Base-by-base conservation (phyloP, 2,113 vertebrate genomes). In the Orycteropus afer region DNA sequence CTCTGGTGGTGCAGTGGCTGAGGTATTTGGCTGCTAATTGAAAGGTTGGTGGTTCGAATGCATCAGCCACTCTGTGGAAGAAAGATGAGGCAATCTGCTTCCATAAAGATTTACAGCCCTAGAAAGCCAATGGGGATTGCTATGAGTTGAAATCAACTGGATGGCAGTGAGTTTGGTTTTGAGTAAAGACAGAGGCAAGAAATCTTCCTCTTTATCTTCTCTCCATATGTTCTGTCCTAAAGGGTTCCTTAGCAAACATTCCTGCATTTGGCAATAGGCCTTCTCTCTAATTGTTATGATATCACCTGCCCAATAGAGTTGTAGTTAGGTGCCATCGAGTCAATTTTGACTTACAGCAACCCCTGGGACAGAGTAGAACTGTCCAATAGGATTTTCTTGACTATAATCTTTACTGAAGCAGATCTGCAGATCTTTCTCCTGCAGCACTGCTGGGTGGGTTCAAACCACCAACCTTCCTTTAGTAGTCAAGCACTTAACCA, bases 201-300 rank as follows among this genome's bases (percentile, higher is more conserved):
- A 88, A 69, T 71, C 59, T 77, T 77, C 32, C 7, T 92, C 29
- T 89, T 92, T 84, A 84, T 86, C 90, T 91, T 85, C 27, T 77
- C 37, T 90, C 77, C 34, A 53, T 71, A n/a, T 29, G 85, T 88
- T 9, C 79, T 80, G 8, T 71, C 53, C 40, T 40, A 27, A 85
- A 61, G 47, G 34, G 10, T 73, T 29, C 42, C 61, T 94, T 79
- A 78, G 27, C 37, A 79, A 51, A 69, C 20, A 14, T 40, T 34
- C 11, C 14, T 67, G 29, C 37, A 12, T 63, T 87, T 93, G 69
- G 34, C 73, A 71, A 1, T 76, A 91, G 71, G 7, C 15, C 29
- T 55, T 22, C 11, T 87, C 65, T 69, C 27, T 63, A 45, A 57
- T 77, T 45, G 17, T 73, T 49, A 53, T 14, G 77, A 25, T 69